phyloP scores from a whole-genome alignment of 2,888 invertebrate species.

The Ametastegia equiseti region DNA sequence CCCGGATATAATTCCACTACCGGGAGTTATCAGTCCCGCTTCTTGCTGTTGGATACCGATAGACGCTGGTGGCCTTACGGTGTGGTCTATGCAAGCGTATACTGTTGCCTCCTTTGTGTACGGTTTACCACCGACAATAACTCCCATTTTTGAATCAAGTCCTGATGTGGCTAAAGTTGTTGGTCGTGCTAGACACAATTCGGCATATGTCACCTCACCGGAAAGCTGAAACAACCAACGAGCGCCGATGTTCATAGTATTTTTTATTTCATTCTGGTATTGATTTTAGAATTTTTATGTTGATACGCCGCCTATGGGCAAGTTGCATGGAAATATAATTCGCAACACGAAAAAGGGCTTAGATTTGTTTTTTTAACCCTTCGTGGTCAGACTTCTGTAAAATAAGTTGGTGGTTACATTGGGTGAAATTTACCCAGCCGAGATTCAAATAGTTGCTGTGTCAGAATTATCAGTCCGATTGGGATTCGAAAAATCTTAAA shows the following conservation, averaged over 20 bases:
- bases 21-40: constrained; percentile 24
- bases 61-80: constrained; percentile 76
- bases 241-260: not conserved
- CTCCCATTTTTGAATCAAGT: constrained; percentile 69
- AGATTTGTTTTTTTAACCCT: too few relatives aligned
- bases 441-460: too few relatives aligned
- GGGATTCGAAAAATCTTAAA: too few relatives aligned
- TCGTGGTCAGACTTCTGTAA: too few relatives aligned
- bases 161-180: constrained; percentile 76
- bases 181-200: constrained; percentile 79
- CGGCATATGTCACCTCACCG: constrained; percentile 82
- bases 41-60: constrained; percentile 40
- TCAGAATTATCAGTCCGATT: too few relatives aligned
- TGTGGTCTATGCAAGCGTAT: constrained; percentile 87
- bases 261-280: not conserved
- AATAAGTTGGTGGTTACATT: too few relatives aligned
- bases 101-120: constrained; percentile 83
- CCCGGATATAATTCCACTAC: constrained; percentile 45
- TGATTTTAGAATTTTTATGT: not conserved
- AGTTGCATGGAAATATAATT: too few relatives aligned
- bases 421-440: too few relatives aligned
- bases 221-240: constrained; percentile 63
- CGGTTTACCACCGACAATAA: constrained; percentile 76
- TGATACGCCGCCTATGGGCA: not conserved
- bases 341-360: too few relatives aligned